phyloP scores from a whole-genome alignment of 2,797 vertebrate genomes.

The Sebastes iracundus region DNA sequence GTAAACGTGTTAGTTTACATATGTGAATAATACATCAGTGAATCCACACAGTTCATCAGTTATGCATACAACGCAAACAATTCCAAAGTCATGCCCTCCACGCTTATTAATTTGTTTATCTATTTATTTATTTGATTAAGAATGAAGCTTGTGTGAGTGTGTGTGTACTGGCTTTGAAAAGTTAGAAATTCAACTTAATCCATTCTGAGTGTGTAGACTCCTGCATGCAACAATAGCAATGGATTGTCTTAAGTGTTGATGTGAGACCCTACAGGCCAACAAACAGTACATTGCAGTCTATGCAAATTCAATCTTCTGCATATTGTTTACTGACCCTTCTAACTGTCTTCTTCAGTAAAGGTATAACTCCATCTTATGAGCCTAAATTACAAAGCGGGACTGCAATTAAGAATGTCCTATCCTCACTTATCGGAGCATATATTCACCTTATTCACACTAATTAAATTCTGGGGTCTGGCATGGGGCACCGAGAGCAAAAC shows the following conservation, averaged over 20 bases:
- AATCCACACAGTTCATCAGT: conserved; percentile 23
- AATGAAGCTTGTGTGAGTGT: neutral
- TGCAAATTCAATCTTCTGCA: neutral
- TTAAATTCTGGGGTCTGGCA: neutral
- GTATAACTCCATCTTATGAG: neutral
- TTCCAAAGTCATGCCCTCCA: conserved; percentile 47
- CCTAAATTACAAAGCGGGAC: conserved; percentile 4
- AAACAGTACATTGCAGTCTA: neutral
- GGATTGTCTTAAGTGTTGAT: neutral
- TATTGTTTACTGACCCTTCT: conserved; percentile 10
- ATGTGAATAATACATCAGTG: conserved; percentile 39
- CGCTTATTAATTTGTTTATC: conserved; percentile 31
- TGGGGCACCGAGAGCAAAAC: neutral
- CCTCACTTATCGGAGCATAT: neutral
- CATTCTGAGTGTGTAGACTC: neutral
- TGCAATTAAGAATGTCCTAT: neutral
- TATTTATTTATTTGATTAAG: conserved; percentile 38
- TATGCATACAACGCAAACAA: conserved; percentile 34
- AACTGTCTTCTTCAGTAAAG: neutral
- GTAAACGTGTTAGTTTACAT: conserved; percentile 10
- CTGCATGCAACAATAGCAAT: neutral
- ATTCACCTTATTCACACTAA: conserved; percentile 14
- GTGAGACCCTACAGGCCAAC: neutral
- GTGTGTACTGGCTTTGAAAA: neutral
- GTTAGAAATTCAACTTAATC: conserved; percentile 5